Evolutionary conservation across 2,888 invertebrate genomes (phyloP).

Genomic region (Aphodius sticticus): DNA sequence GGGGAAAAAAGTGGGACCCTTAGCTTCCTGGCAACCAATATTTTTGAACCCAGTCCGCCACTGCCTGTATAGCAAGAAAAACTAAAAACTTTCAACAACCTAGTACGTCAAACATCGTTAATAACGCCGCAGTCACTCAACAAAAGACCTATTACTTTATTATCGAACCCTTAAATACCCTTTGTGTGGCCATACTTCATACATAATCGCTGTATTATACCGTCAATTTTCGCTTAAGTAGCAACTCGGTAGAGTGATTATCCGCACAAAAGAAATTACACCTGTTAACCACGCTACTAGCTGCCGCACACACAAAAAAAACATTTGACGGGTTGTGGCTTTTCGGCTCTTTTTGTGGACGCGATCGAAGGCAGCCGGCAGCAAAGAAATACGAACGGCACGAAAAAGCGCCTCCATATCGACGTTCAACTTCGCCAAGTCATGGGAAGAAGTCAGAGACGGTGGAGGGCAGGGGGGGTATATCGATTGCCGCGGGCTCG

Average conservation of each 20-base stretch:
- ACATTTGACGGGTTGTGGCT: background rate
- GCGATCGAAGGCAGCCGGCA: background rate
- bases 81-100: too few species aligned
- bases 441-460: background rate
- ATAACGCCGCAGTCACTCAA: background rate
- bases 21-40: too few species aligned
- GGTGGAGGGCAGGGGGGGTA: background rate
- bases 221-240: background rate
- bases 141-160: background rate
- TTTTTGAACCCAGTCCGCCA: too few species aligned
- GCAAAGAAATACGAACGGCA: background rate
- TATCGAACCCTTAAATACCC: background rate
- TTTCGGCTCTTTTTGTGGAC: background rate
- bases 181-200: background rate
- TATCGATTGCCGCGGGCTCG: background rate
- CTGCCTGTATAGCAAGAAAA: too few species aligned
- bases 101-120: too few species aligned
- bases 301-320: background rate
- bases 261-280: background rate
- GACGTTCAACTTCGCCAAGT: background rate
- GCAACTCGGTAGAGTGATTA: background rate
- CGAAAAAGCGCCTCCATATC: background rate
- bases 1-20: too few species aligned
- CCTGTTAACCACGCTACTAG: background rate
- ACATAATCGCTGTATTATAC: background rate